phyloP scores from a whole-genome alignment of 2,888 invertebrate genomes.

The Macaria notata region DNA sequence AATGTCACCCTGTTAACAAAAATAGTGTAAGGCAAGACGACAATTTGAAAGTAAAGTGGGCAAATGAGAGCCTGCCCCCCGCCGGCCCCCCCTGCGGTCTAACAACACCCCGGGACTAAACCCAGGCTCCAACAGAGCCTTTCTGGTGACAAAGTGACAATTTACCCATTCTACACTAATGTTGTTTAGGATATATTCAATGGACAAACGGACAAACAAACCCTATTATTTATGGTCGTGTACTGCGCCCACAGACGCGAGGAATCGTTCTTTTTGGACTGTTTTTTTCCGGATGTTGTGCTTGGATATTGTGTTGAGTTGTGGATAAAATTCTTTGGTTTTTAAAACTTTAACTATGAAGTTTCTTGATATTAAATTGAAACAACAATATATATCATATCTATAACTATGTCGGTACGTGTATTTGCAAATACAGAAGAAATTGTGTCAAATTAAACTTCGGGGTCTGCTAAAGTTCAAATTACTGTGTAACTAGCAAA shows the following conservation, averaged over 20 bases:
- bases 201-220: slow-evolving; percentile 64
- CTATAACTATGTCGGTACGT: no score
- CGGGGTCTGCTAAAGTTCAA: no score
- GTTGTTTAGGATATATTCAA: slow-evolving; percentile 75
- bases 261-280: slow-evolving; percentile 61
- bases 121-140: slow-evolving; percentile 53
- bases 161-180: slow-evolving; percentile 76
- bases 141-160: slow-evolving; percentile 75
- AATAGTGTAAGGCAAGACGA: slow-evolving; percentile 23
- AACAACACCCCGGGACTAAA: slow-evolving; percentile 50
- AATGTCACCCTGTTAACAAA: slow-evolving; percentile 10
- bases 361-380: no score
- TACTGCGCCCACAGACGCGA: slow-evolving; percentile 65
- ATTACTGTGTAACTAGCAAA: no score
- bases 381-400: no score
- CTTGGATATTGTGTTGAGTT: background rate
- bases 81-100: slow-evolving; percentile 46
- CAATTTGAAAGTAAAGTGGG: slow-evolving; percentile 43
- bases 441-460: no score
- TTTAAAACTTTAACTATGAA: no score
- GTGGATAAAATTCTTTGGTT: background rate
- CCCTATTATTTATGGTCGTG: slow-evolving; percentile 70
- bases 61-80: slow-evolving; percentile 47
- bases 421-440: no score
- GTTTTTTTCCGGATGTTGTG: slow-evolving; percentile 63